Percentiles rank a stretch among this genome's conserved stretches.
phyloP scores from a whole-genome alignment of 2,888 invertebrate species.

The Leucophora obtusa region DNA sequence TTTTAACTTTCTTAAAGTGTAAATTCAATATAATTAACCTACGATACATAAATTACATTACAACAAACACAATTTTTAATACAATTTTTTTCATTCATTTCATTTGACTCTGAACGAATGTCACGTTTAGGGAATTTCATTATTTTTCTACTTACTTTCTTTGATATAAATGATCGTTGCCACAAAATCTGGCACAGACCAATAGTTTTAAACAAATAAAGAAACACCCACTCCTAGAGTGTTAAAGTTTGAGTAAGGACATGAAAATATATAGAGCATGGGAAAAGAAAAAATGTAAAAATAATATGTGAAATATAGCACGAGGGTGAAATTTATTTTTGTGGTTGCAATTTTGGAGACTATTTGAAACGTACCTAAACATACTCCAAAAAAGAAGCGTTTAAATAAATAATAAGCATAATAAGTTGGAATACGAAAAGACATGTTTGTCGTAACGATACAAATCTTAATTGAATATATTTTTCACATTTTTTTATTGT shows the following conservation, averaged over 20 bases:
- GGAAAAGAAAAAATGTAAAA: slow-evolving; percentile 1
- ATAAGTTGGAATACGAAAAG: no score
- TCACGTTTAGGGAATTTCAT: slow-evolving; percentile 65
- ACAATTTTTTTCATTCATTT: slow-evolving; percentile 31
- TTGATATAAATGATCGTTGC: slow-evolving; percentile 65
- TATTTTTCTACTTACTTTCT: slow-evolving; percentile 54
- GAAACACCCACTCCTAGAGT: neutral
- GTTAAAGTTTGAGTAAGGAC: slow-evolving; percentile 32
- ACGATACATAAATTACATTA: slow-evolving; percentile 49
- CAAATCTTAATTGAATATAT: no score
- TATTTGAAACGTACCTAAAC: no score
- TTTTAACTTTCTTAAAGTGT: slow-evolving; percentile 46
- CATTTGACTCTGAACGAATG: slow-evolving; percentile 44
- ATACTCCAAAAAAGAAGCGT: no score
- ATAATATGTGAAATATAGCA: neutral
- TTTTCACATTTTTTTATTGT: no score
- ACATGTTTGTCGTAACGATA: no score
- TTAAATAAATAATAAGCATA: no score
- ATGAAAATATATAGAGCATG: slow-evolving; percentile 20
- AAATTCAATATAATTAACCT: slow-evolving; percentile 13
- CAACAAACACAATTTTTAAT: slow-evolving; percentile 40
- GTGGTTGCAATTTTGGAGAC: no score
- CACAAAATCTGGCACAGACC: slow-evolving; percentile 62
- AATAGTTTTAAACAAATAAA: slow-evolving; percentile 34
- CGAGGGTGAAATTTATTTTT: neutral